These are phyloP conservation scores for Eurystomus gularis DNA, from an alignment of 2,113 vertebrate species.

Conservation along the genomic window DNA sequence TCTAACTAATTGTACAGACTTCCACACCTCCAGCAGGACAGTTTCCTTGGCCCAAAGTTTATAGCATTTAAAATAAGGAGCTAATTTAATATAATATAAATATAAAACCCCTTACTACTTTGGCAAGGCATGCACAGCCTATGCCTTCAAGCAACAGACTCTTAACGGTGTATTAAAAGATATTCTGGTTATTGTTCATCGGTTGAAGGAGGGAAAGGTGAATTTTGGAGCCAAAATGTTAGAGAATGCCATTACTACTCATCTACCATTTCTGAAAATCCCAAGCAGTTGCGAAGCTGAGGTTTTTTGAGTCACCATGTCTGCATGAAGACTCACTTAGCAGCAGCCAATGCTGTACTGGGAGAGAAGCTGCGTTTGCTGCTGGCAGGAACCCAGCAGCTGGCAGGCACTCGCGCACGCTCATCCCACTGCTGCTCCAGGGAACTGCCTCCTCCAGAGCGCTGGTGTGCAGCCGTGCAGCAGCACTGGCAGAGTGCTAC, in stretches of 20 bases:
- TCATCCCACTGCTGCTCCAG: not conserved
- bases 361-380: not conserved
- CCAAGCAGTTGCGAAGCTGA: not conserved
- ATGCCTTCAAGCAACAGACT: not conserved
- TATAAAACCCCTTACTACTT: not conserved
- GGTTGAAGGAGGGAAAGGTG: not conserved
- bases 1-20: not conserved
- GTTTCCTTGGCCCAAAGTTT: not conserved
- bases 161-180: not conserved
- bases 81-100: not conserved
- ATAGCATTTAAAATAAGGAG: not conserved
- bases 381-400: not conserved
- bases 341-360: not conserved
- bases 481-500: not conserved
- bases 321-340: not conserved
- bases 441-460: not conserved
- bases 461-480: not conserved
- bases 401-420: not conserved
- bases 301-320: not conserved
- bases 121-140: not conserved
- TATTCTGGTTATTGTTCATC: not conserved
- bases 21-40: not conserved
- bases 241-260: not conserved
- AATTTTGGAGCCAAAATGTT: not conserved
- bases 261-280: not conserved